Evolutionary conservation across 2,888 invertebrate genomes (phyloP), one percentile per base, ranked within the genome.

Genomic region (Melieria omissa): DNA sequence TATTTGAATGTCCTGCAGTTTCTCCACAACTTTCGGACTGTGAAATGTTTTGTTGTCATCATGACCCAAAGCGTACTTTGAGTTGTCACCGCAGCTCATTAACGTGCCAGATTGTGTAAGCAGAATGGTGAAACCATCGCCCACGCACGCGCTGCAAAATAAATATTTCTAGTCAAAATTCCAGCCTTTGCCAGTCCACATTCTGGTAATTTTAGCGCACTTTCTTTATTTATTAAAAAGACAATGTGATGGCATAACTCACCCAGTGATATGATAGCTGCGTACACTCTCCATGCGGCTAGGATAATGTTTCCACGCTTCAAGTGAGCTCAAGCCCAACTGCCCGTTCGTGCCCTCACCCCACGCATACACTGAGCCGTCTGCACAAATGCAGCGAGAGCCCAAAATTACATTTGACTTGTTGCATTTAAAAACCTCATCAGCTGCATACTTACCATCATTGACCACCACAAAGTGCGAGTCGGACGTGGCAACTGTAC

Each of bases 311-410:
- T 88, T 87, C 87, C 89, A 90, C 4, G 86, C 83, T 75, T 88
- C 88, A 8, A 88, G 78, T 6, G 87, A 85, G 42, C 88, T 89
- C 55, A 89, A 87, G 0, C 92, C 93, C 62, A 93, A 85, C 82
- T 93, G 92, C 0, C 93, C 93, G 79, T 89, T 88, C 7, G 86
- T 84, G 29, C 92, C 92, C 80, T 90, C 90, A 16, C 93, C 93
- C 92, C 93, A 93, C 0, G 90, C 89, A 81, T 90, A 93, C 3
- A 92, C 91, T 52, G 89, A 86, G 41, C 89, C 88, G 81, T 93
- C 92, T 85, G 44, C n/a, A 65, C 65, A 68, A 71, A 65, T n/a
- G 14, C 73, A 65, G 54, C 57, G 5, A 63, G 66, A 71, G 58
- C 60, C 74, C 41, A 49, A 49, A n/a, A 75, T 67, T 49, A 29